Conservation (phyloP, 2,797 vertebrate species). For the Sebastiscus albofasciatus region DNA sequence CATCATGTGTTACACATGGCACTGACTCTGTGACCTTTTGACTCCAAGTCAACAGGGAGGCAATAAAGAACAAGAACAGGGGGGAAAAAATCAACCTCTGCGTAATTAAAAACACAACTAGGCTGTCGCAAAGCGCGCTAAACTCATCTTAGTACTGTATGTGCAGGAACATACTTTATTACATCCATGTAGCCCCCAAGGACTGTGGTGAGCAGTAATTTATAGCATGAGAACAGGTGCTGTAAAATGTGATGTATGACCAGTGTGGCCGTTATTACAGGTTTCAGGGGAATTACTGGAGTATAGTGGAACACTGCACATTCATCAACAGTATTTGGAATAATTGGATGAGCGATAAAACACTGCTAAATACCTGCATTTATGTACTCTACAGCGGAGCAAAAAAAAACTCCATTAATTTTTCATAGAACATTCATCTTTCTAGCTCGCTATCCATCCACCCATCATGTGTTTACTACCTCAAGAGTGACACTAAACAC, state of each 20-base stretch:
- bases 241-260: constrained; percentile 15
- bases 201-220: constrained; percentile 4
- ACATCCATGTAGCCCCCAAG: neutral
- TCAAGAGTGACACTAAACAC: constrained; percentile 6
- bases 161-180: constrained; percentile 9
- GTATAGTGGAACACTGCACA: neutral
- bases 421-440: neutral
- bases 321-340: neutral
- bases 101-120: constrained; percentile 36
- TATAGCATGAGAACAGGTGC: constrained; percentile 5
- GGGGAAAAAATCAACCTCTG: neutral
- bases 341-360: neutral
- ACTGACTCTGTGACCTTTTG: constrained; percentile 39
- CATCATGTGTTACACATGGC: neutral
- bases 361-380: neutral
- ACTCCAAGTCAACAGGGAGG: constrained; percentile 26
- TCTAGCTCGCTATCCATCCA: neutral
- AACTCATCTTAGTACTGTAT: neutral
- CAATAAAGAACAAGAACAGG: constrained; percentile 10
- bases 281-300: constrained; percentile 12
- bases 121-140: neutral
- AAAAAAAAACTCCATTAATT: neutral
- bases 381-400: neutral
- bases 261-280: neutral
- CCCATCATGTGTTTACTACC: constrained; percentile 11